Percentiles rank a stretch among this genome's conserved stretches.
Evolutionary conservation across 2,888 invertebrate species (phyloP).

Genomic region (Cremastinae sp.): DNA sequence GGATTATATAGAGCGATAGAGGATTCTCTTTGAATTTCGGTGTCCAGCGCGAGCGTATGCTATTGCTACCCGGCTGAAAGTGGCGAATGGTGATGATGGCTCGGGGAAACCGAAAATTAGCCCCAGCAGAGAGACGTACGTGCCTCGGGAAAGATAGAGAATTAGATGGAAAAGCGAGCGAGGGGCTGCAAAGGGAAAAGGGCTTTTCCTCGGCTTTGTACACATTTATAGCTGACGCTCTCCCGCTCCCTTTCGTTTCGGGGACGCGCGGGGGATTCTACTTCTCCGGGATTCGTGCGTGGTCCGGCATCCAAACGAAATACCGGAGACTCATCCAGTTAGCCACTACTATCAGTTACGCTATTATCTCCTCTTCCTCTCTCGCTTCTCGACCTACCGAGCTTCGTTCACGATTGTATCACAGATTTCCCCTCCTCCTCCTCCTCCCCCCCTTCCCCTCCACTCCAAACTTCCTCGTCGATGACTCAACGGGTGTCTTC

Average conservation of each 20-base stretch:
- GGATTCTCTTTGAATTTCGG: neutral
- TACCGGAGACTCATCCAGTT: slow-evolving; percentile 69
- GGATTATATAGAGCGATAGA: no score
- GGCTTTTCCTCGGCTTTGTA: slow-evolving; percentile 2
- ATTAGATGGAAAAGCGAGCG: slow-evolving; percentile 64
- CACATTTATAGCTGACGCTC: slow-evolving; percentile 9
- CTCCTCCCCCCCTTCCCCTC: slow-evolving; percentile 16
- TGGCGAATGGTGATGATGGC: slow-evolving; percentile 68
- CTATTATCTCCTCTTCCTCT: slow-evolving; percentile 75
- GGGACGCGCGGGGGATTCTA: neutral
- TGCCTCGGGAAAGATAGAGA: slow-evolving; percentile 52
- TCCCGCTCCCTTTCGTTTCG: slow-evolving; percentile 2
- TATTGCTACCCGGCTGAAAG: slow-evolving; percentile 44
- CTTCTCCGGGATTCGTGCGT: no score
- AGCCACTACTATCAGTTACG: slow-evolving; percentile 79
- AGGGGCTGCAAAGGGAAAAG: slow-evolving; percentile 46
- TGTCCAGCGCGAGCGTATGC: neutral
- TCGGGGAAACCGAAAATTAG: slow-evolving; percentile 78
- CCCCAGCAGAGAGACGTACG: slow-evolving; percentile 70
- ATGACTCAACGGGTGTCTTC: slow-evolving; percentile 53
- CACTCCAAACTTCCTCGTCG: slow-evolving; percentile 43
- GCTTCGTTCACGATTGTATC: slow-evolving; percentile 62
- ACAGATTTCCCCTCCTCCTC: slow-evolving; percentile 22
- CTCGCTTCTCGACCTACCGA: slow-evolving; percentile 67
- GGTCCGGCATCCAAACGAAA: slow-evolving; percentile 15